A percentile compares a stretch with the other conserved stretches of the same genome.
phyloP scores from a whole-genome alignment of 2,113 vertebrate species.

The Hyla sarda region DNA sequence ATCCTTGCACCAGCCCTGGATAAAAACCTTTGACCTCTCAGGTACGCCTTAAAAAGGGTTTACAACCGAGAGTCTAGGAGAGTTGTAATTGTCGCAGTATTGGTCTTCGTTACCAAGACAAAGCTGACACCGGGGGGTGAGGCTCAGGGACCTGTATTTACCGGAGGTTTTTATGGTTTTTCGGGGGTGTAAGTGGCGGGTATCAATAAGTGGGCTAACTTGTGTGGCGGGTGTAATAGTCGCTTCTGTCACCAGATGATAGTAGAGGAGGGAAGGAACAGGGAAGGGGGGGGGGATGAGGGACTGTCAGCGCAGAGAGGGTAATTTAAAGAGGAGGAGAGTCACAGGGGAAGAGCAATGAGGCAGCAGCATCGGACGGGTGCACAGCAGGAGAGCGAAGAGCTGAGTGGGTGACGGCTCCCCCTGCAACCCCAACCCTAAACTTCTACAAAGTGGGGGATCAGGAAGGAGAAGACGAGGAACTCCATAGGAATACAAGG shows the following conservation, averaged over 20 bases:
- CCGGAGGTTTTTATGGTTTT: neutral
- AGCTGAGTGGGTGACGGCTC: slow-evolving; percentile 39
- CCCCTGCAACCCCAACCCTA: neutral
- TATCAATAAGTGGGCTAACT: neutral
- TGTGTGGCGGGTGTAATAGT: neutral
- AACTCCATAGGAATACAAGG: neutral
- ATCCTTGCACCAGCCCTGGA: too few relatives aligned
- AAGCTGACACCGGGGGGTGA: neutral
- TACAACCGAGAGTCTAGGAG: neutral
- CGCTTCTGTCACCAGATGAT: slow-evolving; percentile 25
- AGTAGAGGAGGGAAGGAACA: neutral
- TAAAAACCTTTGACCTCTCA: too few relatives aligned
- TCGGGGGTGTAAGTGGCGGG: neutral
- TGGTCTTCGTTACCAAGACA: neutral
- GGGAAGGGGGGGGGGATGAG: slow-evolving; percentile 18
- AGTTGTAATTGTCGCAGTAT: neutral
- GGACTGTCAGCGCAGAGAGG: slow-evolving; percentile 48
- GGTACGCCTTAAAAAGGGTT: too few relatives aligned
- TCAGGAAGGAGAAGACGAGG: neutral
- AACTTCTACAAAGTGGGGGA: slow-evolving; percentile 10
- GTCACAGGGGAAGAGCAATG: slow-evolving; percentile 45
- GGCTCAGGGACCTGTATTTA: neutral
- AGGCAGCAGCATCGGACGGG: slow-evolving; percentile 33
- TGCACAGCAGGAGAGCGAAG: slow-evolving; percentile 29
- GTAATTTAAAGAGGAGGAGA: slow-evolving; percentile 60